phyloP scores from a whole-genome alignment of 2,888 invertebrate genomes.

The Acrobasis suavella region DNA sequence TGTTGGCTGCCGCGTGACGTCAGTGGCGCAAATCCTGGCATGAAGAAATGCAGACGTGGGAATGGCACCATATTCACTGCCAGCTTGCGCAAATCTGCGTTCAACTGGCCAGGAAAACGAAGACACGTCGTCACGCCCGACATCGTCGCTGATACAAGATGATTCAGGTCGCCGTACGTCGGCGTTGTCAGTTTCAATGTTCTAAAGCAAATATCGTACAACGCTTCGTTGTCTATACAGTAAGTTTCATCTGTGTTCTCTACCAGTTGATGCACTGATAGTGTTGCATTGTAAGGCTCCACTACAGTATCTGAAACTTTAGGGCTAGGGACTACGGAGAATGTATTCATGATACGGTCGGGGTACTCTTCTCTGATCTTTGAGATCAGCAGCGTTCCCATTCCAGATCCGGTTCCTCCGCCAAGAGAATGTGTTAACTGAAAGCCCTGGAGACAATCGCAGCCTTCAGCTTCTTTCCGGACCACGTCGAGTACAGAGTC shows the following conservation, averaged over 20 bases:
- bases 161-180: slow-evolving; percentile 89
- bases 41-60: slow-evolving; percentile 84
- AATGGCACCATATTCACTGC: slow-evolving; percentile 86
- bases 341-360: slow-evolving; percentile 87
- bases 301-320: slow-evolving; percentile 89
- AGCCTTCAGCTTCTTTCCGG: slow-evolving; percentile 84
- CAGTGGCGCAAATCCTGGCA: slow-evolving; percentile 84
- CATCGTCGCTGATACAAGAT: slow-evolving; percentile 69
- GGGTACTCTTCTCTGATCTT: slow-evolving; percentile 89
- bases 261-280: slow-evolving; percentile 85
- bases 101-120: slow-evolving; percentile 69
- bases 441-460: slow-evolving; percentile 86
- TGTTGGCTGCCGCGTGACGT: slow-evolving; percentile 93
- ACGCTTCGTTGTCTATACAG: slow-evolving; percentile 89
- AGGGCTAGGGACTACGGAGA: slow-evolving; percentile 87
- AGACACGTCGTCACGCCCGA: slow-evolving; percentile 73
- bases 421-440: slow-evolving; percentile 87
- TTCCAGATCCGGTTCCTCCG: slow-evolving; percentile 89
- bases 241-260: slow-evolving; percentile 86
- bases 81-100: slow-evolving; percentile 87
- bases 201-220: slow-evolving; percentile 90
- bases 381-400: slow-evolving; percentile 87
- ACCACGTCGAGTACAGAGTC: slow-evolving; percentile 84
- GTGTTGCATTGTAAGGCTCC: slow-evolving; percentile 86
- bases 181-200: slow-evolving; percentile 89